Evolutionary conservation across 2,113 vertebrate species (phyloP).

Genomic region (Tursiops truncatus): DNA sequence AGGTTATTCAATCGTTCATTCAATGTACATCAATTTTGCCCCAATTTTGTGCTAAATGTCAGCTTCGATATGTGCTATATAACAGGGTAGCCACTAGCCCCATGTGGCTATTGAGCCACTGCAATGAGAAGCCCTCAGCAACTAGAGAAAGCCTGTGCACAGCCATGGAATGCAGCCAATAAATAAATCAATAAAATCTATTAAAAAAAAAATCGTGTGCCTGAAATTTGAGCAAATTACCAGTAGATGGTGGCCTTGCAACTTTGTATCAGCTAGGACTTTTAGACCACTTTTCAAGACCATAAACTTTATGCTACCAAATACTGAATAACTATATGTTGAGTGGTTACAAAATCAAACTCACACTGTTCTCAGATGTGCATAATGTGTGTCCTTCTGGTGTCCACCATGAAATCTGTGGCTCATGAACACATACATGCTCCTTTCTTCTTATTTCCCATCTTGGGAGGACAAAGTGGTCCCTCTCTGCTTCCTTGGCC

Average conservation of each 20-base stretch:
- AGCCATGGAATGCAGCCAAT: too few species aligned
- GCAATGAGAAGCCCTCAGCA: too few species aligned
- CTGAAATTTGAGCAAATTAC: slow-evolving; percentile 42
- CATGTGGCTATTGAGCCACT: not conserved
- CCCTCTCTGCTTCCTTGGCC: not conserved
- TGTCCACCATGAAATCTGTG: not conserved
- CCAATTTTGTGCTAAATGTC: not conserved
- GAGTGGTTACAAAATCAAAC: not conserved
- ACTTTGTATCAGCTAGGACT: not conserved
- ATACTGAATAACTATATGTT: slow-evolving; percentile 32
- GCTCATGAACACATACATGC: not conserved
- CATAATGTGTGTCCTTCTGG: not conserved
- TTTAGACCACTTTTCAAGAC: not conserved
- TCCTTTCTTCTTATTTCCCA: not conserved
- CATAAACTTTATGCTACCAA: not conserved
- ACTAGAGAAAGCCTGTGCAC: too few species aligned
- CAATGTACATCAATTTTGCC: not conserved
- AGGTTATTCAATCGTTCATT: not conserved
- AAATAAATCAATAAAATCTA: too few species aligned
- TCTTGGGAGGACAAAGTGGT: not conserved
- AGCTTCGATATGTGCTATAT: not conserved
- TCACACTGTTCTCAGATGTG: not conserved
- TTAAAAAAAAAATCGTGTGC: not conserved
- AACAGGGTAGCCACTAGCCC: not conserved
- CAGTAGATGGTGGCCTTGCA: slow-evolving; percentile 10